Conservation (phyloP, 2,888 invertebrate species). For the Axea sp. region DNA sequence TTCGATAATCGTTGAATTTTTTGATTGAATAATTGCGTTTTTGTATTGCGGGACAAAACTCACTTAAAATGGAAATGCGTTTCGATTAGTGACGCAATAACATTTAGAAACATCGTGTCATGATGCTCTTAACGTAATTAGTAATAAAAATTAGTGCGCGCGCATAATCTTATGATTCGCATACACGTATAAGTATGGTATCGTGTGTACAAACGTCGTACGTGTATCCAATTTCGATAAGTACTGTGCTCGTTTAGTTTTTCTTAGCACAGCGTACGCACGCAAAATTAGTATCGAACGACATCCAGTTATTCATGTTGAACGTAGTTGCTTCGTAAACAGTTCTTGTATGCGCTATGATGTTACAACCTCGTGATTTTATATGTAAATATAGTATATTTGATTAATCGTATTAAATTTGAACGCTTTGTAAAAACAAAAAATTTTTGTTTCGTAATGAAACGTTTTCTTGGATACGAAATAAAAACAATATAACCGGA, state of each 20-base stretch:
- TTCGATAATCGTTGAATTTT: too few relatives aligned
- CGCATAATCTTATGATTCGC: constrained; percentile 42
- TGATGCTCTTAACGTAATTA: constrained; percentile 59
- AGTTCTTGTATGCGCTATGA: constrained; percentile 2
- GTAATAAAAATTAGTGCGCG: constrained; percentile 57
- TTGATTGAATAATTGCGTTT: constrained; percentile 17
- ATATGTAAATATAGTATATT: not conserved
- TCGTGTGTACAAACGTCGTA: constrained; percentile 14
- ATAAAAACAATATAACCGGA: too few relatives aligned
- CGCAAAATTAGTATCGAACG: constrained; percentile 39
- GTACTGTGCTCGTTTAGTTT: constrained; percentile 27
- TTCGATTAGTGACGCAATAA: constrained; percentile 40
- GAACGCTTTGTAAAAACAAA: too few relatives aligned
- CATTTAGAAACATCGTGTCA: constrained; percentile 41
- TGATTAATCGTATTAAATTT: not conserved
- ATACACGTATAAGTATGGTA: constrained; percentile 18
- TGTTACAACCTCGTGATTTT: constrained; percentile 2
- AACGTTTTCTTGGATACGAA: too few relatives aligned
- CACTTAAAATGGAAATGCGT: constrained; percentile 26
- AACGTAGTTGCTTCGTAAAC: not conserved
- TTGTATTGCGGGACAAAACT: constrained; percentile 19
- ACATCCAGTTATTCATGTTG: constrained; percentile 31
- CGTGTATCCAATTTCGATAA: constrained; percentile 45
- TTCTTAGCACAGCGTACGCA: constrained; percentile 21
- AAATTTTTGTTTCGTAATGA: too few relatives aligned